Evolutionary conservation across 1,140 invertebrate species (phyloP), one percentile per base, ranked within the genome.

Genomic region (Lepidotrigona ventralis): DNA sequence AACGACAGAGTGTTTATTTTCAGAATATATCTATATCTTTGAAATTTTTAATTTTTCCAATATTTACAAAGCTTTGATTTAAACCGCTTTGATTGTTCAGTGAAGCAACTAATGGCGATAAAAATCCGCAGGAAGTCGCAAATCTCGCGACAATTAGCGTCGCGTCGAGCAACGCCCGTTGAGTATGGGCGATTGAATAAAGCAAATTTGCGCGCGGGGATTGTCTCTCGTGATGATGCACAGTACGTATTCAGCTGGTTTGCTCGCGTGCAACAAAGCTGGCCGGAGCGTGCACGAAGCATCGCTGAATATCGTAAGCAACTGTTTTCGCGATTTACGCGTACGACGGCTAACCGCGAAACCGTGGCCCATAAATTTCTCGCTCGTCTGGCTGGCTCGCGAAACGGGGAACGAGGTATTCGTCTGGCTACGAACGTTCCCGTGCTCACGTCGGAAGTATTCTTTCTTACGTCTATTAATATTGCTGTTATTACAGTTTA

Each of bases 261-360:
- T 64, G 54, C 19, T 51, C 33, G 17, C 23, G n/a, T 26, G 58
- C 56, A 29, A 76, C 60, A 26, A 53, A 58, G 17, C 75, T 12
- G n/a, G 60, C 19, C 2, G n/a, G n/a, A 19, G 54, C 51, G 70
- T n/a, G 58, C 5, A 70, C 53, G 53, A 70, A 79, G 23, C 51
- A 53, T 5, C 29, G 29, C 29, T 29, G 56, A 70, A 46, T 71
- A 79, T 71, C 78, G 78, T 79, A 79, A 79, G 78, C 68, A 79
- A 79, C 54, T 79, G 78, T 71, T 79, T 79, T 71, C 23, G 53
- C 78, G 54, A 79, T 79, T 79, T 79, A 79, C 68, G 77, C 54
- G 54, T 21, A 60, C 33, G 63, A 68, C 75, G 63, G 26, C n/a
- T 78, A 46, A 68, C 63, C 66, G 78, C 53, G 77, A 70, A 70